Percentiles rank a stretch among this genome's conserved stretches.
Conservation (phyloP, 2,888 invertebrate genomes). For the Parapristionchus giblindavisi region DNA sequence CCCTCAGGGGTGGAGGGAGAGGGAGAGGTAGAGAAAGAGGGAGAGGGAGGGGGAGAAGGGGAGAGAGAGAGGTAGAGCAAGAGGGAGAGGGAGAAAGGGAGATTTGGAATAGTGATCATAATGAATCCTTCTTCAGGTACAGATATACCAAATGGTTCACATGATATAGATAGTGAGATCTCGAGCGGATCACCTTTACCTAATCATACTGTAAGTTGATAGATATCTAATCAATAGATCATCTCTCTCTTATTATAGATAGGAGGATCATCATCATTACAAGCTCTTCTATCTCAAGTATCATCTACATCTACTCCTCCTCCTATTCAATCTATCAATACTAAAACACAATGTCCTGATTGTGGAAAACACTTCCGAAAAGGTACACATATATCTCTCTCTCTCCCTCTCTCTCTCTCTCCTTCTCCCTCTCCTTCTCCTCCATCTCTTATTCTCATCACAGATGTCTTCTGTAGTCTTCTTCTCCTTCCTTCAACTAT, state of each 20-base stretch:
- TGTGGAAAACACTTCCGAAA: slow-evolving; percentile 70
- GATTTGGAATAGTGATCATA: neutral
- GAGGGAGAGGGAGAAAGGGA: neutral
- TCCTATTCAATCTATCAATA: neutral
- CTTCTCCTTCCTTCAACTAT: neutral
- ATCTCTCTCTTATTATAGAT: slow-evolving; percentile 42
- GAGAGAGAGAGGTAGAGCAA: too few species aligned
- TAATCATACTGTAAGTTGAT: slow-evolving; percentile 38
- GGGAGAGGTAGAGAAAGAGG: too few species aligned
- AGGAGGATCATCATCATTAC: slow-evolving; percentile 53
- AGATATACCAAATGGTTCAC: slow-evolving; percentile 2
- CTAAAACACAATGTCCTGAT: slow-evolving; percentile 60
- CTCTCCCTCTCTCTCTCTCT: neutral
- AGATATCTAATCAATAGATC: neutral
- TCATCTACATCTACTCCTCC: slow-evolving; percentile 18
- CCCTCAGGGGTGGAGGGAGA: neutral
- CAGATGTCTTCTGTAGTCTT: too few species aligned
- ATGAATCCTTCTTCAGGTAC: neutral
- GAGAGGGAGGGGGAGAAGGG: too few species aligned
- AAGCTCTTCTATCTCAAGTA: slow-evolving; percentile 45
- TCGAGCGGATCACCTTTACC: slow-evolving; percentile 21
- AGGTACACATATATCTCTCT: slow-evolving; percentile 47
- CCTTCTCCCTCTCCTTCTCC: neutral
- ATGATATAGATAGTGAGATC: slow-evolving; percentile 18
- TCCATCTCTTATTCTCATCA: too few species aligned